Evolutionary conservation across 2,113 vertebrate genomes (phyloP), one percentile per base, ranked within the genome.

Genomic region (Anthoscopus minutus): DNA sequence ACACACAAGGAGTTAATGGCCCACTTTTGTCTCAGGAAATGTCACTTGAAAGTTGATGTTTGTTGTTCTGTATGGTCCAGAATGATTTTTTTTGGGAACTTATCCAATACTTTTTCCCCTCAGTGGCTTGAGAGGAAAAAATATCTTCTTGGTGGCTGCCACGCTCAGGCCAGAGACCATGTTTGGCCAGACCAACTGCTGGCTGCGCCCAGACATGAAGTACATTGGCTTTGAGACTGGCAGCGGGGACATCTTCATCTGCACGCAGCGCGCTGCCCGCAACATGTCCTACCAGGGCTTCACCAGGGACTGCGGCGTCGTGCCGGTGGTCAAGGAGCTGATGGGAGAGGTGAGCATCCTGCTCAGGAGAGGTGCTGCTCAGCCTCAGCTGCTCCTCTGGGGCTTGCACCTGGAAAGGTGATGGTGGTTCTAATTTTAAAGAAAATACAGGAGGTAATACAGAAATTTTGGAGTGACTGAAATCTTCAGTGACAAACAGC

Each of bases 101-200:
- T 82, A 44, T 8, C 38, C 45, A 47, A 40, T 58, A 11, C 12
- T 4, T 93, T 38, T 53, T 17, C 44, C 35, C 33, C 28, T 44
- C 93, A 99, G 99, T 73, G 98, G 97, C 57, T 97, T 99, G 86
- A 99, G 98, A 97, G 98, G 98, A 22, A 99, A 98, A 97, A 98
- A 97, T 92, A 97, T 99, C 95, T 99, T 99, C 96, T 94, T 99
- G 95, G 99, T 99, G 84, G 99, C 99, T 54, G 99, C 99, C 62
- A 99, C 99, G 6, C 98, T 99, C 24, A 98, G 99, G 94, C 99
- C 99, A 35, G 99, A 99, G 97, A 99, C 99, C 84, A 99, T 99
- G 99, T 99, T 99, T 92, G 99, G 99, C 18, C 99, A 99, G 97
- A 99, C 99, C 23, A 99, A 99, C 97, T 99, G 99, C 97, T 99